Percentiles rank a stretch among this genome's conserved stretches.
These are phyloP conservation scores for Engystomops pustulosus DNA, from an alignment of 2,113 vertebrate genomes.

Conservation along the genomic window DNA sequence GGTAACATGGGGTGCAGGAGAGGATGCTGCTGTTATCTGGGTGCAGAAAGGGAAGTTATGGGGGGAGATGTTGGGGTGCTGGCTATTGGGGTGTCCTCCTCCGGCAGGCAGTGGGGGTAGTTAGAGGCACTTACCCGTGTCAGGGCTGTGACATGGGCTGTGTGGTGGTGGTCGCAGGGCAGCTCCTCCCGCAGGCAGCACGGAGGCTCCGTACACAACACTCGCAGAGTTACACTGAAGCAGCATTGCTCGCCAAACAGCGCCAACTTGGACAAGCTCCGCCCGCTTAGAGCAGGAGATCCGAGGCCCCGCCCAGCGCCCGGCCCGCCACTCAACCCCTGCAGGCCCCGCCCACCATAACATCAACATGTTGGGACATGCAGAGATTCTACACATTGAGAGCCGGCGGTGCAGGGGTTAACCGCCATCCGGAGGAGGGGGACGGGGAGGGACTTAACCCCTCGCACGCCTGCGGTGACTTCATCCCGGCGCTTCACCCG, in stretches of 20 bases:
- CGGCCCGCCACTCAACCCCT: background rate
- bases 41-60: background rate
- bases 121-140: background rate
- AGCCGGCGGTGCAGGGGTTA: background rate
- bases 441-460: background rate
- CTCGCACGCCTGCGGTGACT: background rate
- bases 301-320: background rate
- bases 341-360: constrained; percentile 23
- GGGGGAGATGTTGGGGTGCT: background rate
- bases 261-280: constrained; percentile 27
- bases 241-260: background rate
- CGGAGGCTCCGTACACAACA: background rate
- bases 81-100: background rate
- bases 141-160: background rate
- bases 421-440: background rate
- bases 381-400: background rate
- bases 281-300: background rate
- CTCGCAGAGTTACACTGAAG: background rate
- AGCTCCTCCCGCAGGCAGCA: background rate
- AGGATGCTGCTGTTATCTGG: no score
- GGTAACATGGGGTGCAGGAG: background rate
- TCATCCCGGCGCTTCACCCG: background rate
- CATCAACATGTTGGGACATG: constrained; percentile 30
- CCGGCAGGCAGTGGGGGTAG: background rate
- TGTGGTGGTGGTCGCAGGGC: no score